Evolutionary conservation across 2,888 invertebrate species (phyloP), one percentile per base, ranked within the genome.

Genomic region (Polymixis flavicincta): DNA sequence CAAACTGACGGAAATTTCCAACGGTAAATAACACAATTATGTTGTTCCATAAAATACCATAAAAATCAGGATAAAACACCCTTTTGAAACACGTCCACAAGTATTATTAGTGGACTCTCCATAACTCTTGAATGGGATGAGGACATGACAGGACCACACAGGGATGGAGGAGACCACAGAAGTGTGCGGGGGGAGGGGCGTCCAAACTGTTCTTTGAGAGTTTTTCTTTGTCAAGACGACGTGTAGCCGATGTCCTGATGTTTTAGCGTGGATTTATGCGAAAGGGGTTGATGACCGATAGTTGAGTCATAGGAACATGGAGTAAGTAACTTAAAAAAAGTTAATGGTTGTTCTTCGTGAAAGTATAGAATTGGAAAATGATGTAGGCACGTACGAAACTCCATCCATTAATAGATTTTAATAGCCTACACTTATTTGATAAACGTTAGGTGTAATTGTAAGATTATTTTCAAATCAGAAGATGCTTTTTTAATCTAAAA

Each of bases 191-290:
- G 54, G 55, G 57, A 9, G 19, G 68, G 74, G 63, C 45, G 57
- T 66, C 80, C 74, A 76, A 87, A 87, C 82, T 80, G 83, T 81
- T 78, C 80, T 89, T 88, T 88, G 87, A 90, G 87, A 89, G 89
- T 89, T 85, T 88, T 90, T 84, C 89, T 90, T 87, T 88, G 89
- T 90, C 76, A 80, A 74, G 80, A 61, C 78, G 76, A 87, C 89
- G 86, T 88, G 85, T 79, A 78, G 72, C 81, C 83, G 72, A 74
- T 86, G 77, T 82, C 80, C 75, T 72, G 80, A 86, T 78, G 84
- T 88, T 86, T 82, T 85, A 81, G 75, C 71, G 77, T 52, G 22
- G 64, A 50, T 74, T 78, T 83, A 78, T 83, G 64, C 37, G 70
- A 74, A 50, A 66, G n/a, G 54, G 80, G 78, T 86, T 57, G 61